Percentiles rank a stretch among this genome's conserved stretches.
Conservation (phyloP, 2,888 invertebrate genomes). For the Pyrgus malvae region DNA sequence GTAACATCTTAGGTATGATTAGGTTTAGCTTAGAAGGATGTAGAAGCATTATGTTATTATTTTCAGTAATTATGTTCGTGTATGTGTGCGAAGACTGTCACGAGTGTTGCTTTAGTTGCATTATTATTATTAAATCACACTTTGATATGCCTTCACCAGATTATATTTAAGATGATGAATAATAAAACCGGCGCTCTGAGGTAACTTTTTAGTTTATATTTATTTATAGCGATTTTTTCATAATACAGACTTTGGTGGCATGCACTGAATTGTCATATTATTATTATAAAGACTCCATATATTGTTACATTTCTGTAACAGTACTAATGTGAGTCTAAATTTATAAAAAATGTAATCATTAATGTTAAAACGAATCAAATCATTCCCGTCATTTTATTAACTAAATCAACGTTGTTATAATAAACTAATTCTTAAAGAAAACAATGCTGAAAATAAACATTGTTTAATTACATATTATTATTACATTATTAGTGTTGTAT, state of each 20-base stretch:
- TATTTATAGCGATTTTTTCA: constrained; percentile 40
- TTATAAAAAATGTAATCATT: constrained; percentile 30
- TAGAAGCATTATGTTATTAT: constrained; percentile 63
- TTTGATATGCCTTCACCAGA: constrained; percentile 71
- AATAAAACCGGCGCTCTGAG: constrained; percentile 41
- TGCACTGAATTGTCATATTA: constrained; percentile 4
- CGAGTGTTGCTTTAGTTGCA: constrained; percentile 60
- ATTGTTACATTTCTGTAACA: constrained; percentile 49
- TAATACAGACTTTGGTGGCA: neutral
- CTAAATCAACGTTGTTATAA: constrained; percentile 55
- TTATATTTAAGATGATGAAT: constrained; percentile 44
- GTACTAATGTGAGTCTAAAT: constrained; percentile 42
- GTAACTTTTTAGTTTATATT: constrained; percentile 27
- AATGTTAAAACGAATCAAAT: constrained; percentile 67
- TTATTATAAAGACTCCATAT: constrained; percentile 38
- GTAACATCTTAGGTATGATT: constrained; percentile 56
- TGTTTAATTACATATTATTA: constrained; percentile 59
- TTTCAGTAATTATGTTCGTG: constrained; percentile 61
- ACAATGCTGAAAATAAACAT: constrained; percentile 49
- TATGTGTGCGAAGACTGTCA: constrained; percentile 55
- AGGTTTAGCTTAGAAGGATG: constrained; percentile 71
- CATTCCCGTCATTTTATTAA: constrained; percentile 69
- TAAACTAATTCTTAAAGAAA: constrained; percentile 54
- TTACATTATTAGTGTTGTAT: constrained; percentile 78
- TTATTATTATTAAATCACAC: constrained; percentile 48